These are phyloP conservation scores for Orchesella cincta DNA, from an alignment of 1,140 invertebrate genomes.

Conservation along the genomic window DNA sequence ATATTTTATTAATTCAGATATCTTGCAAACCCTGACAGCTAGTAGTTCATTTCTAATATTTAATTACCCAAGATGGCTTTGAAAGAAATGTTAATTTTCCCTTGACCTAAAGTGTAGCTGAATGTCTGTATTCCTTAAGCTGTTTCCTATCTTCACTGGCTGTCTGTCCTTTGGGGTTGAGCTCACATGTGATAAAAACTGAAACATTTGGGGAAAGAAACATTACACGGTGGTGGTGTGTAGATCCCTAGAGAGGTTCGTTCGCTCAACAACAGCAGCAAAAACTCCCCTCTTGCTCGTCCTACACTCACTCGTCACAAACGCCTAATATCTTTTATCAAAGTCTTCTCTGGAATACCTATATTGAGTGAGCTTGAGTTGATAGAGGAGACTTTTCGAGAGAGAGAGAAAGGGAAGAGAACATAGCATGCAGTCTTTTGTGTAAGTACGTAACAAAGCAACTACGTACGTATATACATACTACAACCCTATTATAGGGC, in stretches of 20 bases:
- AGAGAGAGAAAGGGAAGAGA: slow-evolving; percentile 17
- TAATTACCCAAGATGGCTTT: slow-evolving; percentile 4
- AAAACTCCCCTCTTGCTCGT: slow-evolving; percentile 27
- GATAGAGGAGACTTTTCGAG: neutral
- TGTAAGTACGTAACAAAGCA: no score
- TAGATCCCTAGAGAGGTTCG: slow-evolving; percentile 28
- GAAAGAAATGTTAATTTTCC: slow-evolving; percentile 13
- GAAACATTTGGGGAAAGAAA: slow-evolving; percentile 29
- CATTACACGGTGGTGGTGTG: slow-evolving; percentile 29
- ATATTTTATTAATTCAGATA: slow-evolving; percentile 22
- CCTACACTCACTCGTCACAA: slow-evolving; percentile 26
- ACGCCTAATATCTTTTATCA: slow-evolving; percentile 28
- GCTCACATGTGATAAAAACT: slow-evolving; percentile 30
- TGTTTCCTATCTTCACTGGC: neutral
- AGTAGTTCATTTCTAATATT: slow-evolving; percentile 22
- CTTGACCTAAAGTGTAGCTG: neutral
- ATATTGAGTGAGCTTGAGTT: slow-evolving; percentile 22
- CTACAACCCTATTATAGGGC: neutral
- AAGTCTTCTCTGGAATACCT: slow-evolving; percentile 9
- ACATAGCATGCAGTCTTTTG: slow-evolving; percentile 2
- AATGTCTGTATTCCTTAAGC: neutral
- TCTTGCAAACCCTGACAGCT: slow-evolving; percentile 1
- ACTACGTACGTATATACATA: no score
- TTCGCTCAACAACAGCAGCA: slow-evolving; percentile 24
- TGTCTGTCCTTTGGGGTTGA: slow-evolving; percentile 25